Base-by-base conservation (phyloP, 1,140 invertebrate genomes). In the Drosophila aff. region DNA sequence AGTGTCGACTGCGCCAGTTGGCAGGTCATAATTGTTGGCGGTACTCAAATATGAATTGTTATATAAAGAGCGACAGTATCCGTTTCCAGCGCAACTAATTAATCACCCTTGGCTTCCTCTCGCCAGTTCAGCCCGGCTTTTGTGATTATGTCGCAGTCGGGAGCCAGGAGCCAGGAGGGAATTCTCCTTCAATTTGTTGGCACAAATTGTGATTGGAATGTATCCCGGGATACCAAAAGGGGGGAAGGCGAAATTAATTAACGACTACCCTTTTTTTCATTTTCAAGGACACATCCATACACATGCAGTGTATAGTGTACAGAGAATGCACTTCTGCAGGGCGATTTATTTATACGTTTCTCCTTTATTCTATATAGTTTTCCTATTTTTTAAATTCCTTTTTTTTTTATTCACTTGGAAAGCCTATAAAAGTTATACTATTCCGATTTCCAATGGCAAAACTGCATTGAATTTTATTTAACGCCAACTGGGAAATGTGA, bases 51-150 rank as follows among this genome's bases (percentile, higher is more conserved):
- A 53, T 55, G 49, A 71, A 71, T 68, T 71, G 67, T 71, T 46
- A 46, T n/a, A 44, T 28, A 52, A 52, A 16, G 62, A 9, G 46
- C 66, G 15, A 16, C 26, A 44, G 46, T 67, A 69, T 69, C 62
- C 66, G 67, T 55, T 68, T 68, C 67, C 64, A 68, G 64, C 16
- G 63, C 40, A 46, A 71, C 67, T 68, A 71, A 71, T 68, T 71
- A 71, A 68, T 71, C 62, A 71, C 67, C 65, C 47, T 50, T 53
- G 61, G 46, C 46, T 66, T 40, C 63, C 49, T 50, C 26, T 38
- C 16, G 18, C 64, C 28, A 36, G 62, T 62, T 55, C 64, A 64
- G 64, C 64, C 11, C 38, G 52, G 62, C 66, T 67, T 67, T 64
- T 67, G 31, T 67, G 47, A 66, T 69, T 64, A 66, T 66, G 11